These are phyloP conservation scores for Phyllostomus discolor DNA, from an alignment of 2,113 vertebrate species.

Conservation along the genomic window DNA sequence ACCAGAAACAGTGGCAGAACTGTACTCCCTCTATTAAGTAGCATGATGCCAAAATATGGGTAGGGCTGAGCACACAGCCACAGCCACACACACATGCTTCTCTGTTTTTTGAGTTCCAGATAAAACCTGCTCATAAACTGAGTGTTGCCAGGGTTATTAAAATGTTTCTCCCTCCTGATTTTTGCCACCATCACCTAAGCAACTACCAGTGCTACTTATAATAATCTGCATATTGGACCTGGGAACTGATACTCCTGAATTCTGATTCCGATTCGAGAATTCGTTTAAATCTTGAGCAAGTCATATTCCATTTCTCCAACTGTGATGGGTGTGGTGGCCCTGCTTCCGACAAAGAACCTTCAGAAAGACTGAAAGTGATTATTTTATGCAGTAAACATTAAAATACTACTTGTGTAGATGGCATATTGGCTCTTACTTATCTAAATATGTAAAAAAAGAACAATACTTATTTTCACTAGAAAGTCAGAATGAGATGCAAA, in stretches of 20 bases:
- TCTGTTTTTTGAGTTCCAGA: neutral
- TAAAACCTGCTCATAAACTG: neutral
- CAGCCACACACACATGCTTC: neutral
- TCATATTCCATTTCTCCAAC: neutral
- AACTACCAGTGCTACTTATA: rapidly evolving
- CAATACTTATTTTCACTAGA: neutral
- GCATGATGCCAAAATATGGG: neutral
- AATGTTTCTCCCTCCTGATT: neutral
- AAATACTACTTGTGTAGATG: neutral
- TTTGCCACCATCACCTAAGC: too few relatives aligned
- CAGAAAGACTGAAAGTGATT: neutral
- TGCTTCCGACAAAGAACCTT: neutral
- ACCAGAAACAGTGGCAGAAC: neutral
- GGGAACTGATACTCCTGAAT: neutral
- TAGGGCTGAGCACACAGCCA: neutral
- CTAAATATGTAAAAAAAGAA: neutral
- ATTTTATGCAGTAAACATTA: neutral
- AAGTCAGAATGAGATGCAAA: constrained; percentile 25
- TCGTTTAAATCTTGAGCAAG: neutral
- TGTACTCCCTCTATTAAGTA: neutral
- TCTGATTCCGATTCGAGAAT: neutral
- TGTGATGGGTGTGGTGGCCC: neutral
- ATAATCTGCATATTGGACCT: rapidly evolving
- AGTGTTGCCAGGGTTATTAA: neutral
- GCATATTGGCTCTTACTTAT: neutral